These are phyloP conservation scores for Pelvicachromis taeniatus DNA, from an alignment of 2,113 vertebrate genomes.

Conservation along the genomic window DNA sequence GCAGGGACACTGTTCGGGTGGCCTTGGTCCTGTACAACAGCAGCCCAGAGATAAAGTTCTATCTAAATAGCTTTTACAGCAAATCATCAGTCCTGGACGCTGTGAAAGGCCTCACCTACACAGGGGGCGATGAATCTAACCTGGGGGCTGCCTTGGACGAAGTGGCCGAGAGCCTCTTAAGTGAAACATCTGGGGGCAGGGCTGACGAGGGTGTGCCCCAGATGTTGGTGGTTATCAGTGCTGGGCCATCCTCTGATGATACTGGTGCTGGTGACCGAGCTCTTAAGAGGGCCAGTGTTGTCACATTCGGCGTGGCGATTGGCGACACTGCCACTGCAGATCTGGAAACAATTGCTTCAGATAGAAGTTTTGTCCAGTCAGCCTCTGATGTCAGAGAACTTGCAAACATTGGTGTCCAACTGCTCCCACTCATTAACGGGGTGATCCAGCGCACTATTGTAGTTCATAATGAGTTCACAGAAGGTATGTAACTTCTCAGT, in stretches of 20 bases:
- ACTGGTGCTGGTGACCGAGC: constrained; percentile 80
- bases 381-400: constrained; percentile 81
- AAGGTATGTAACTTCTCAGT: constrained; percentile 89
- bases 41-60: constrained; percentile 81
- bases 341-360: constrained; percentile 86
- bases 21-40: constrained; percentile 87
- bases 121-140: constrained; percentile 83
- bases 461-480: constrained; percentile 82
- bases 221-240: constrained; percentile 87
- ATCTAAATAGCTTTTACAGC: constrained; percentile 83
- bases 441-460: constrained; percentile 86
- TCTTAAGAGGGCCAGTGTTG: constrained; percentile 85
- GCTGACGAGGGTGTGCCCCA: constrained; percentile 89
- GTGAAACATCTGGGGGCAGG: constrained; percentile 83
- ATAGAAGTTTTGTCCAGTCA: constrained; percentile 82
- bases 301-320: constrained; percentile 79
- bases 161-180: constrained; percentile 83
- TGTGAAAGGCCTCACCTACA: constrained; percentile 80
- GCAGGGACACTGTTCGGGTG: constrained; percentile 84
- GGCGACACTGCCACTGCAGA: constrained; percentile 78
- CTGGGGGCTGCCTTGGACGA: constrained; percentile 86
- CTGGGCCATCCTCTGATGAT: constrained; percentile 89
- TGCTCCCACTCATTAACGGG: constrained; percentile 83
- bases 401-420: constrained; percentile 75
- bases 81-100: constrained; percentile 82